A percentile compares a stretch with the other conserved stretches of the same genome.
phyloP scores from a whole-genome alignment of 1,140 invertebrate species.

The Drosophila mauritiana region DNA sequence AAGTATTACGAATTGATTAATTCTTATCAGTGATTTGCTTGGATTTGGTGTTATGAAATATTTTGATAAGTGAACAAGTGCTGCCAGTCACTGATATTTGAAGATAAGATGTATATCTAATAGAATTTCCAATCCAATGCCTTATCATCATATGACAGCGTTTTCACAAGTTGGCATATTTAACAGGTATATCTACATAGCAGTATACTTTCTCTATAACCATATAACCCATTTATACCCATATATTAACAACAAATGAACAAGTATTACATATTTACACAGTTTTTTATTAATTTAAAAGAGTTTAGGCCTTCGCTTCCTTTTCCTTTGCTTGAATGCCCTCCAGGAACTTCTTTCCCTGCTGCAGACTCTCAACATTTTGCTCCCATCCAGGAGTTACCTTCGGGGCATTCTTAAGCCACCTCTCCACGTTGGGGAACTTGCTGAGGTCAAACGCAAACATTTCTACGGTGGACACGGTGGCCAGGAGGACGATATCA shows the following conservation, averaged over 20 bases:
- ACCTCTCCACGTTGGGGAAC: conserved; percentile 89
- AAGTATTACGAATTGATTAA: neutral
- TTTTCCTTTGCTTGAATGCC: neutral
- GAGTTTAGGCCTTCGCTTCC: neutral
- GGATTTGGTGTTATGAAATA: neutral
- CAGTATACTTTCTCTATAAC: too few relatives aligned
- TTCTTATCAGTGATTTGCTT: neutral
- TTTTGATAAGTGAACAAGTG: too few relatives aligned
- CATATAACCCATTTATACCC: too few relatives aligned
- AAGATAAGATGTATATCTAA: neutral
- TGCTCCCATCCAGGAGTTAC: conserved; percentile 87
- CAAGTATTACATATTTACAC: too few relatives aligned
- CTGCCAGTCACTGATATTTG: too few relatives aligned
- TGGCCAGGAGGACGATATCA: conserved; percentile 87
- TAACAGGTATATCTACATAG: too few relatives aligned
- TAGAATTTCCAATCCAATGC: neutral
- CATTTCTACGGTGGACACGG: conserved; percentile 88
- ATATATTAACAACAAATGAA: neutral
- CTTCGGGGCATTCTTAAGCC: conserved; percentile 89
- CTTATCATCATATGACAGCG: neutral
- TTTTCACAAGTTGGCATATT: too few relatives aligned
- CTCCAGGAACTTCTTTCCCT: conserved; percentile 13
- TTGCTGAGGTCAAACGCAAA: conserved; percentile 88
- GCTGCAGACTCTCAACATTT: conserved; percentile 21
- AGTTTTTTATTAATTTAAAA: neutral